Conservation (phyloP, 2,113 vertebrate species). For the Heterochromis multidens region DNA sequence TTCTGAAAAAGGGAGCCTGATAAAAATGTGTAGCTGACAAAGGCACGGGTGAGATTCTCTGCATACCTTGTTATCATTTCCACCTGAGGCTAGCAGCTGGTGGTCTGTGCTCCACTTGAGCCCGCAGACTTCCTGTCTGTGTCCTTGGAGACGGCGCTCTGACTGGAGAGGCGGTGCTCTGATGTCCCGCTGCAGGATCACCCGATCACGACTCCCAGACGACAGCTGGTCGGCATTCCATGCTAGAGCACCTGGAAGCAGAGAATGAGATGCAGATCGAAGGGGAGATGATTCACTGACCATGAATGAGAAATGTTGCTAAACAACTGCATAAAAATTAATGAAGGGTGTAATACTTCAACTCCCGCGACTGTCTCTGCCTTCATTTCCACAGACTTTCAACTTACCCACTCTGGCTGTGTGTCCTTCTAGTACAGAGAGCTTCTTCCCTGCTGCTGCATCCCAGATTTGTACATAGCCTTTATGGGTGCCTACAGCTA, state of each 20-base stretch:
- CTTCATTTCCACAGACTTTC: neutral
- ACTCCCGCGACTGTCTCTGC: neutral
- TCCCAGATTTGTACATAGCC: constrained; percentile 99
- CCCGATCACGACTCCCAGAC: constrained; percentile 91
- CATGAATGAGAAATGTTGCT: neutral
- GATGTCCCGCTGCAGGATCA: constrained; percentile 95
- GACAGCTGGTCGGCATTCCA: constrained; percentile 99
- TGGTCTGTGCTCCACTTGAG: constrained; percentile 99
- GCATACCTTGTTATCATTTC: constrained; percentile 96
- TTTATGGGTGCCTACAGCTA: constrained; percentile 97
- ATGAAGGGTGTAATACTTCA: neutral
- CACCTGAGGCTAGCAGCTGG: constrained; percentile 93
- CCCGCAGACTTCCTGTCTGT: constrained; percentile 96
- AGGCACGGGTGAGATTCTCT: neutral
- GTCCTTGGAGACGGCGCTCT: constrained; percentile 93
- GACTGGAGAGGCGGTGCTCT: constrained; percentile 90
- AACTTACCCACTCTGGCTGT: constrained; percentile 94
- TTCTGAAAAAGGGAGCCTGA: neutral
- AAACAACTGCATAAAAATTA: neutral
- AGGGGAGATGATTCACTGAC: neutral
- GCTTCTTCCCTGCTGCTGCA: constrained; percentile 93
- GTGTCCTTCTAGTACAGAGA: constrained; percentile 93
- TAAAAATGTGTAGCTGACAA: neutral
- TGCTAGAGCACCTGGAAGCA: constrained; percentile 85
- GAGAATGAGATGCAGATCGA: neutral